Evolutionary conservation across 2,888 invertebrate genomes (phyloP), one percentile per base, ranked within the genome.

Genomic region (Daptonema setosum): DNA sequence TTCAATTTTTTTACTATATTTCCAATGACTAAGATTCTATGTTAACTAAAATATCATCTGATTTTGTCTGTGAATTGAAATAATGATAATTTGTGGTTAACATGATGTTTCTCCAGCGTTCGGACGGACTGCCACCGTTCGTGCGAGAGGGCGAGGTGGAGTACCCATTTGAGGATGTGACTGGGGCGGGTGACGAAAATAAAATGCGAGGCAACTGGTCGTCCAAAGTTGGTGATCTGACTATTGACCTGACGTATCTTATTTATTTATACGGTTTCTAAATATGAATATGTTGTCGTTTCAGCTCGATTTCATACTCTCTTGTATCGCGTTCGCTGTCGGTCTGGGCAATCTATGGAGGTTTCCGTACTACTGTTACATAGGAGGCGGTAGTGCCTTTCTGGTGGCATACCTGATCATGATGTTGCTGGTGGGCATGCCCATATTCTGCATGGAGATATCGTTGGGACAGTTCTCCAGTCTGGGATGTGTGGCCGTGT

Each of bases 401-500:
- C 78, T 91, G 63, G 83, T 90, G 78, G 88, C 90, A 8, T 78
- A 85, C 63, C 78, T 83, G 28, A 78, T 83, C 28, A 69, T 87
- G 67, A 77, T 88, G 71, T 80, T 85, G 43, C 80, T 83, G 64
- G 83, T 82, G 56, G 84, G 84, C 8, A 74, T 85, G 56, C 85
- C 85, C 28, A 76, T 85, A 8, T 82, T 85, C 79, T 84, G 84
- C 67, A 81, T 84, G 80, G 85, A 85, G 54, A 2, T 84, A n/a
- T 80, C 83, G 0, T 80, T 86, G 60, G 85, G 85, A 0, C 85
- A 86, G 70, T 86, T 82, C 69, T 83, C 83, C 29, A 82, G 73
- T 43, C 66, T 75, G 1, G 74, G 75, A n/a, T 84, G 85, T 0
- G 82, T 84, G 17, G 82, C 82, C 22, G 82, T 83, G 53, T 85